Conservation (phyloP, 2,113 vertebrate genomes). For the Ochotona princeps region DNA sequence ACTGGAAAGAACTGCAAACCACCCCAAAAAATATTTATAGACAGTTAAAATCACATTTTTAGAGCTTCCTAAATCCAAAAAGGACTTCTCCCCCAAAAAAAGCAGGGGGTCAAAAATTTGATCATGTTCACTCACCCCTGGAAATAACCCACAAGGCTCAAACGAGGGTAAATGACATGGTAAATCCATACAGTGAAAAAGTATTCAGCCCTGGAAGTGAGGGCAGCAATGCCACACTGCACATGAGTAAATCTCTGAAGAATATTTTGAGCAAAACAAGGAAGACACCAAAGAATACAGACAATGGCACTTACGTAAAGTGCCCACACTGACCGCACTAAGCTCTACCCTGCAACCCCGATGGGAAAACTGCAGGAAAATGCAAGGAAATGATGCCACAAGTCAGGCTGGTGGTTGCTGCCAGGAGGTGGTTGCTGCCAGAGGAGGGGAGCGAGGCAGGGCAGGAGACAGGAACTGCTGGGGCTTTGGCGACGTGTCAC, state of each 20-base stretch:
- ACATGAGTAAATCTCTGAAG: background rate
- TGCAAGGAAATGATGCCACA: background rate
- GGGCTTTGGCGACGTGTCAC: background rate
- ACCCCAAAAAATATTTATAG: background rate
- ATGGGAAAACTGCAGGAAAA: background rate
- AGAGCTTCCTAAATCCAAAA: background rate
- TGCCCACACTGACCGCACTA: background rate
- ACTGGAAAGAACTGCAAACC: background rate
- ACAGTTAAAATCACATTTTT: constrained; percentile 49
- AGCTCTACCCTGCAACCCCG: background rate
- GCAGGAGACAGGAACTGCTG: background rate
- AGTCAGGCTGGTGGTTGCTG: background rate
- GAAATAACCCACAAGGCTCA: background rate
- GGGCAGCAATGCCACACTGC: background rate
- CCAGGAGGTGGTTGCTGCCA: background rate
- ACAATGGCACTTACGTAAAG: background rate
- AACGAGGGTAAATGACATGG: background rate
- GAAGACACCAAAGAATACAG: background rate
- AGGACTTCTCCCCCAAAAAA: background rate
- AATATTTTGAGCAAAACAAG: constrained; percentile 28
- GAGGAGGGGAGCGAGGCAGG: background rate
- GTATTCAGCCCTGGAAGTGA: constrained; percentile 26
- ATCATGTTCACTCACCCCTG: background rate
- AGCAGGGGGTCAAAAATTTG: background rate
- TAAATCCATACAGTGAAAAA: constrained; percentile 20